A percentile compares a stretch with the other conserved stretches of the same genome.
Conservation (phyloP, 2,113 vertebrate genomes). For the Chaetops frenatus region DNA sequence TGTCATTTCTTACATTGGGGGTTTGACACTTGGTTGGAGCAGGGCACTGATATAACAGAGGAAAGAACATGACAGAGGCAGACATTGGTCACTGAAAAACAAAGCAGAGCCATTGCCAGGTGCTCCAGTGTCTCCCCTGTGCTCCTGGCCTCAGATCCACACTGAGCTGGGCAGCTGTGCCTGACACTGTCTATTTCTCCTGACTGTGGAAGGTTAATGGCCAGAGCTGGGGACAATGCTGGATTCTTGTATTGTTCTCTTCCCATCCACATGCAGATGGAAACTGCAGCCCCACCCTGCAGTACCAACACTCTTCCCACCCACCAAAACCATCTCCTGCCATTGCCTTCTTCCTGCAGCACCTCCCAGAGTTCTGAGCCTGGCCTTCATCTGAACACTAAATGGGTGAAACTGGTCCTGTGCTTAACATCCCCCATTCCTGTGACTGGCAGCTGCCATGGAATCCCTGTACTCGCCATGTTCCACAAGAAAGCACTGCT, state of each 20-base stretch:
- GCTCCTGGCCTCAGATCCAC: no score
- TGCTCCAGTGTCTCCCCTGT: not conserved
- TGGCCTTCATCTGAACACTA: not conserved
- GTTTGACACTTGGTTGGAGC: not conserved
- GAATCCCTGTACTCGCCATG: fast-evolving
- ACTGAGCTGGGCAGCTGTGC: not conserved
- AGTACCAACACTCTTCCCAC: fast-evolving
- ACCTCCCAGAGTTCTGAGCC: not conserved
- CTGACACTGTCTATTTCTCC: fast-evolving
- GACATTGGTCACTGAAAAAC: not conserved
- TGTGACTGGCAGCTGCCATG: not conserved
- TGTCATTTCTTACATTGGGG: fast-evolving
- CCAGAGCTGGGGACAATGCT: not conserved
- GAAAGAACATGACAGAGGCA: not conserved
- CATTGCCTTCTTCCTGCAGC: not conserved
- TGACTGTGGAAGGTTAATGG: fast-evolving
- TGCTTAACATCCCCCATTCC: not conserved
- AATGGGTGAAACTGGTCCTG: not conserved
- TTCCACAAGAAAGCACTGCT: not conserved
- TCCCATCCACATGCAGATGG: fast-evolving
- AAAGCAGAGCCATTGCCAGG: not conserved
- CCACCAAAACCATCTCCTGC: not conserved
- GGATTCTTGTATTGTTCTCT: fast-evolving
- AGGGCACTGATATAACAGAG: not conserved
- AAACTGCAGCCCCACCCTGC: not conserved